Base-by-base conservation (phyloP, 2,888 invertebrate species). In the Harpalus rufipes region DNA sequence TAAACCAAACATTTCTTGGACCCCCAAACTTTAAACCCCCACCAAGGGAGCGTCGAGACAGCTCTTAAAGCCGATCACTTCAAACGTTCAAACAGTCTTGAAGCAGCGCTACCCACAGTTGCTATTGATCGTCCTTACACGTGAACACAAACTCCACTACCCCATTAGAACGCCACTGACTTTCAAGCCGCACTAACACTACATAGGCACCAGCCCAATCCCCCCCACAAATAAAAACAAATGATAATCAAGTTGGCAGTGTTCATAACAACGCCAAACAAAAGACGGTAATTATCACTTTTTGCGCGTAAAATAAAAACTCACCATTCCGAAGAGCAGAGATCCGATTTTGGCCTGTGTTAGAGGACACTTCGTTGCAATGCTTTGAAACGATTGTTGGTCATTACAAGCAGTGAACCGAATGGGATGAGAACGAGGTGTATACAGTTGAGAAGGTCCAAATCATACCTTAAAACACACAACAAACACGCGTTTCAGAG, bases 341-440 rank as follows among this genome's bases (percentile, higher is more conserved):
- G 7, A 44, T 63, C 32, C 63, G 63, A 61, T 63, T 63, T 80
- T 44, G 61, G 79, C 63, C 44, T 44, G 44, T 63, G 80, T 14
- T 61, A 63, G n/a, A 63, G 63, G 10, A 16, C 41, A 16, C 61
- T 80, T 16, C 63, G 61, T 7, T 7, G 41, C 44, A 25, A n/a
- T 21, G 44, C 41, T 32, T 8, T n/a, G 63, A 8, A 63, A 61
- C 39, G 41, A 61, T 63, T 41, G 80, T 8, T 39, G 80, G 18
- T 80, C 80, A 80, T 80, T 16, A 80, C 80, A 80, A 80, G 44
- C 79, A 79, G 79, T 18, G 18, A 44, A 80, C 80, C 80, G 58
- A 80, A 41, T 61, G 59, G 18, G 41, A 68, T 68, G 32, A 74
- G 51, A 74, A 74, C 72, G 41, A 41, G 44, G 8, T 74, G 72